A percentile compares a stretch with the other conserved stretches of the same genome.
These are phyloP conservation scores for Zophobas atratus DNA, from an alignment of 1,140 invertebrate species.

Conservation along the genomic window DNA sequence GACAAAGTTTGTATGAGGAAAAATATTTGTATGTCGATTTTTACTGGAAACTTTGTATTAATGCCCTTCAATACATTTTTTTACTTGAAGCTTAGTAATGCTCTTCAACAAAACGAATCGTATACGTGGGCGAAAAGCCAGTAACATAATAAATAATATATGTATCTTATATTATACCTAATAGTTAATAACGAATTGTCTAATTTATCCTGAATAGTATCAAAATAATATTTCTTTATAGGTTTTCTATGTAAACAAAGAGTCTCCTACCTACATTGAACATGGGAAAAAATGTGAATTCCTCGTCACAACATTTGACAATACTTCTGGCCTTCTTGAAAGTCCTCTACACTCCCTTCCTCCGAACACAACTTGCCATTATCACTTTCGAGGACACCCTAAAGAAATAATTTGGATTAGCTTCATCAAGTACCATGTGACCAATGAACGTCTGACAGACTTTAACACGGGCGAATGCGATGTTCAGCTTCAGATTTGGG, in stretches of 20 bases:
- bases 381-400: slow-evolving; percentile 83
- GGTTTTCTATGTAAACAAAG: slow-evolving; percentile 82
- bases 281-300: slow-evolving; percentile 83
- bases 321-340: slow-evolving; percentile 81
- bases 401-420: slow-evolving; percentile 86
- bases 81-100: too few species aligned
- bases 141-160: not conserved
- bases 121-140: too few species aligned
- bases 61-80: too few species aligned
- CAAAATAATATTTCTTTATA: slow-evolving; percentile 63
- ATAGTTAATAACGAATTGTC: too few species aligned
- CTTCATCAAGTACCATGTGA: slow-evolving; percentile 86
- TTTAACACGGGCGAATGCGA: slow-evolving; percentile 81
- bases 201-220: too few species aligned
- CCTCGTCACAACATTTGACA: slow-evolving; percentile 82
- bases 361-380: slow-evolving; percentile 89
- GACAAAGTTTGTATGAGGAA: too few species aligned
- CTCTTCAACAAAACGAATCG: too few species aligned
- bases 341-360: slow-evolving; percentile 87
- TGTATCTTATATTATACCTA: not conserved
- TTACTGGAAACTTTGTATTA: too few species aligned
- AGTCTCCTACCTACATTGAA: slow-evolving; percentile 81
- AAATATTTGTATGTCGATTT: too few species aligned
- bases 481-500: slow-evolving; percentile 82
- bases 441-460: slow-evolving; percentile 75